These are phyloP conservation scores for Scytalopus superciliaris DNA, from an alignment of 2,113 vertebrate genomes.

Conservation along the genomic window DNA sequence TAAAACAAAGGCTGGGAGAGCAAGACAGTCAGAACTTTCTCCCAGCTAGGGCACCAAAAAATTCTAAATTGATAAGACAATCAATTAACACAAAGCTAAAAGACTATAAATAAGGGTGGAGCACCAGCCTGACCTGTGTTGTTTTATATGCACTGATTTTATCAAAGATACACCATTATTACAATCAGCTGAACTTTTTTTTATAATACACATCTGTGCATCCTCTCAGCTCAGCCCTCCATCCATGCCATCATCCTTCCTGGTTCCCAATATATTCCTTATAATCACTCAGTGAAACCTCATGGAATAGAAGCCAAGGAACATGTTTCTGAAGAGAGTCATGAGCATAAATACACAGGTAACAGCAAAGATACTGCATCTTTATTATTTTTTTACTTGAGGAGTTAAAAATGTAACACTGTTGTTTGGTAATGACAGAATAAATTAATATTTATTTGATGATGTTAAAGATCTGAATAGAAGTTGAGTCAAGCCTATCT, in stretches of 20 bases:
- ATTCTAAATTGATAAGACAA: neutral
- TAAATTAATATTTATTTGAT: neutral
- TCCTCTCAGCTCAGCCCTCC: neutral
- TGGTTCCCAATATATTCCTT: neutral
- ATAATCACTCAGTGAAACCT: neutral
- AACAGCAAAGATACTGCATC: neutral
- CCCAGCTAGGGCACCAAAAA: neutral
- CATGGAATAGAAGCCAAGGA: neutral
- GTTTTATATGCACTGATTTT: neutral
- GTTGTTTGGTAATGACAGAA: neutral
- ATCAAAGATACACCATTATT: neutral
- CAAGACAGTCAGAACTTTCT: neutral
- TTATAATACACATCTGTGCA: neutral
- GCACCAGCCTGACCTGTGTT: neutral
- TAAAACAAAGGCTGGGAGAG: neutral
- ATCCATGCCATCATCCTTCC: neutral
- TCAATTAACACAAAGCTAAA: neutral
- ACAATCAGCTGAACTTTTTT: neutral
- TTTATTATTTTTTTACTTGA: neutral
- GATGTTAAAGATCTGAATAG: neutral
- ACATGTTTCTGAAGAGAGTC: neutral
- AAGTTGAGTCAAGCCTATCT: neutral
- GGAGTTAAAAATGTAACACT: neutral
- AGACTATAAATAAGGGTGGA: neutral
- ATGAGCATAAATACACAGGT: neutral